These are phyloP conservation scores for Vesta saturnalis DNA, from an alignment of 2,888 invertebrate genomes.

Conservation along the genomic window DNA sequence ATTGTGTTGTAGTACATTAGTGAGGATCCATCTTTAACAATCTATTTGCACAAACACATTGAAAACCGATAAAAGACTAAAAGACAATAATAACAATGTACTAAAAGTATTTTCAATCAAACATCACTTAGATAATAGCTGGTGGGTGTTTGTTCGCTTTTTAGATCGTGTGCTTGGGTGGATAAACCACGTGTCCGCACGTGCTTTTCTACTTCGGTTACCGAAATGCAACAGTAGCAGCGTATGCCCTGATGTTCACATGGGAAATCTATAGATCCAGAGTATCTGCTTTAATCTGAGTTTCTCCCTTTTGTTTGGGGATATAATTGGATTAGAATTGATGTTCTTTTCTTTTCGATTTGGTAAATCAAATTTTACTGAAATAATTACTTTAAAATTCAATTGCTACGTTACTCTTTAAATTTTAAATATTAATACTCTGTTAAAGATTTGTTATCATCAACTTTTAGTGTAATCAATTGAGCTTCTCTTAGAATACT, in stretches of 20 bases:
- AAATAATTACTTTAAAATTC: slow-evolving; percentile 15
- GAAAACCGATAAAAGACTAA: slow-evolving; percentile 32
- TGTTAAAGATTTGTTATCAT: no score
- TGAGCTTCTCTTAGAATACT: no score
- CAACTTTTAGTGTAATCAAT: no score
- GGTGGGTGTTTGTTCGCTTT: slow-evolving; percentile 51
- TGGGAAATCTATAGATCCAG: slow-evolving; percentile 51
- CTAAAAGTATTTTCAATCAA: slow-evolving; percentile 43
- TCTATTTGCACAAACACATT: slow-evolving; percentile 12
- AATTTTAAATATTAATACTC: no score
- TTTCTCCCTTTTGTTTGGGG: slow-evolving; percentile 41
- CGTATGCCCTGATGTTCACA: slow-evolving; percentile 46
- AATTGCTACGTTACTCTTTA: background rate
- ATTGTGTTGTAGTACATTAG: no score
- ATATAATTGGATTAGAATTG: slow-evolving; percentile 51
- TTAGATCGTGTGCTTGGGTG: slow-evolving; percentile 47
- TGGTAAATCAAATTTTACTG: slow-evolving; percentile 31
- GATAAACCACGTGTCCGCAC: slow-evolving; percentile 45
- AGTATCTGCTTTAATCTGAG: slow-evolving; percentile 47
- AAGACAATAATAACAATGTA: slow-evolving; percentile 39
- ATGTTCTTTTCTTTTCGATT: slow-evolving; percentile 46
- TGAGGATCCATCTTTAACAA: background rate
- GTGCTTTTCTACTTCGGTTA: slow-evolving; percentile 50
- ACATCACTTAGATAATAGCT: slow-evolving; percentile 43
- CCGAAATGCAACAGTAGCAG: slow-evolving; percentile 41